These are phyloP conservation scores for Bovichtus diacanthus DNA, from an alignment of 2,797 vertebrate species.

Conservation along the genomic window DNA sequence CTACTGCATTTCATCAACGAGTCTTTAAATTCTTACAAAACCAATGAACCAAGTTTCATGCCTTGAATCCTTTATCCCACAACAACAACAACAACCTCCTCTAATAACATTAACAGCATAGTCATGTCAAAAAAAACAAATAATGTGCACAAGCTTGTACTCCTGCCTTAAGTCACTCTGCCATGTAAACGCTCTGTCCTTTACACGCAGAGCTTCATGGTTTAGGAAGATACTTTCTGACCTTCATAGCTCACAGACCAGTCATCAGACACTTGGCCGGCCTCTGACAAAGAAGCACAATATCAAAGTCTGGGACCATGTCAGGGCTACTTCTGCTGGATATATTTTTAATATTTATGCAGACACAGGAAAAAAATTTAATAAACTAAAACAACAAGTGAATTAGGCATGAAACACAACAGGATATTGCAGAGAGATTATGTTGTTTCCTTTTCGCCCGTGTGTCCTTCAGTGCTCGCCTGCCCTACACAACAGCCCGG, in stretches of 20 bases:
- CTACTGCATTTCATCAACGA: not conserved
- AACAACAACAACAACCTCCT: conserved; percentile 31
- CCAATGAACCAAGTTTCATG: conserved; percentile 12
- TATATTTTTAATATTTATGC: conserved; percentile 94
- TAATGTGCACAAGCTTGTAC: conserved; percentile 16
- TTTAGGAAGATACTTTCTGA: conserved; percentile 74
- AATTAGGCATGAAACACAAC: conserved; percentile 97
- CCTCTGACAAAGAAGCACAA: conserved; percentile 88
- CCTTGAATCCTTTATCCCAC: conserved; percentile 12
- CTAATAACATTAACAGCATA: conserved; percentile 27
- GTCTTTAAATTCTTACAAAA: not conserved
- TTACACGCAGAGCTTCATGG: conserved; percentile 38
- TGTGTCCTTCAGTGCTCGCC: conserved; percentile 79
- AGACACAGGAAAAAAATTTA: conserved; percentile 86
- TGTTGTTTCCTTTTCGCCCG: conserved; percentile 90
- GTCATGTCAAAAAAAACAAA: conserved; percentile 54
- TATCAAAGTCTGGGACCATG: conserved; percentile 88
- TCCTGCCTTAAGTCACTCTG: conserved; percentile 43
- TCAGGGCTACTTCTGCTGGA: conserved; percentile 91
- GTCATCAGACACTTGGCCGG: conserved; percentile 86
- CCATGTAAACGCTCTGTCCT: conserved; percentile 45
- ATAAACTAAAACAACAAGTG: conserved; percentile 84
- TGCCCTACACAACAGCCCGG: conserved; percentile 78
- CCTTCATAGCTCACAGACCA: conserved; percentile 75
- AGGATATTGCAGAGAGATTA: conserved; percentile 99